Evolutionary conservation across 2,113 vertebrate species (phyloP).

Genomic region (Plecturocebus donacophilus): DNA sequence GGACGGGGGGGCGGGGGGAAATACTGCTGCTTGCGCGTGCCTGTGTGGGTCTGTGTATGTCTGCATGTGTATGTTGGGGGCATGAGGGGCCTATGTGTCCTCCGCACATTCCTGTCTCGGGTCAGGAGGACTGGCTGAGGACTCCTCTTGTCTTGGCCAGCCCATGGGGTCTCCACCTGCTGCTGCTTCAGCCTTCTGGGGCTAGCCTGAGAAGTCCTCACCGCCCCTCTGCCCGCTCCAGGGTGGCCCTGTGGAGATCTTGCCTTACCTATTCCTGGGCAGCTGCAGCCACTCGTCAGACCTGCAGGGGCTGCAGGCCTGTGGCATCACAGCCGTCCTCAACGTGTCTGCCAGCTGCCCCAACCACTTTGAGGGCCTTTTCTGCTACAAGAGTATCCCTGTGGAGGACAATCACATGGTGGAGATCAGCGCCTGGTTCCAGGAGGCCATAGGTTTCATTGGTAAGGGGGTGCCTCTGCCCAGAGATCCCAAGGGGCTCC

Average conservation of each 20-base stretch:
- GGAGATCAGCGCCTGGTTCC: conserved; percentile 90
- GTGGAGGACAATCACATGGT: conserved; percentile 91
- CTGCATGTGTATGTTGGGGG: not conserved
- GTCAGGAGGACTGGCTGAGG: not conserved
- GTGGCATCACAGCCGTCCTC: conserved; percentile 91
- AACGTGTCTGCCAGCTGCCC: conserved; percentile 92
- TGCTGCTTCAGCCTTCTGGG: not conserved
- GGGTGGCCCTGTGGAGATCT: conserved; percentile 91
- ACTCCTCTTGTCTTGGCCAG: no score
- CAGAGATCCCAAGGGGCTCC: not conserved
- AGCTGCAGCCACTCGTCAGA: conserved; percentile 90
- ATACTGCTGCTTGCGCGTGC: accelerated
- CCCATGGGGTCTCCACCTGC: accelerated
- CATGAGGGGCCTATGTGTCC: not conserved
- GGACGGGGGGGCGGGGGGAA: no score
- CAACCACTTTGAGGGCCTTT: conserved; percentile 89
- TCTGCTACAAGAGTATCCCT: conserved; percentile 88
- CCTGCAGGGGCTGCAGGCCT: conserved; percentile 85
- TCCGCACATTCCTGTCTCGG: not conserved
- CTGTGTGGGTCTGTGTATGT: not conserved
- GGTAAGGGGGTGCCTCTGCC: conserved; percentile 79
- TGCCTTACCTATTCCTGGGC: conserved; percentile 91
- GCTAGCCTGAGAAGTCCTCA: not conserved
- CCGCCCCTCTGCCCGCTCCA: conserved; percentile 30
- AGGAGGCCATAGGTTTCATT: conserved; percentile 91